Conservation (phyloP, 2,888 invertebrate species). For the Salticus scenicus region DNA sequence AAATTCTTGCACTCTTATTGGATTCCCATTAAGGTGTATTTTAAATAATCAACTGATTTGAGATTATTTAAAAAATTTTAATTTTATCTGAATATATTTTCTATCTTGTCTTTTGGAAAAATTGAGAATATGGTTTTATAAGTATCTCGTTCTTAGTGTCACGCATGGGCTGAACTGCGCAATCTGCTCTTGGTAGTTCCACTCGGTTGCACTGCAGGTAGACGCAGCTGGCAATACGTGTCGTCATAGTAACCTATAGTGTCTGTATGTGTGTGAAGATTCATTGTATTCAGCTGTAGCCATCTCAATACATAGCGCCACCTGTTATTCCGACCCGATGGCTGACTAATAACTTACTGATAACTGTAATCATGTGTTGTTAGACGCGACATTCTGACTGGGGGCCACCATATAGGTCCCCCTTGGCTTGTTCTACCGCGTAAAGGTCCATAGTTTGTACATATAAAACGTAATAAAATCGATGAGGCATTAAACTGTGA, state of each 20-base stretch:
- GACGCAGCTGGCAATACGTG: constrained; percentile 57
- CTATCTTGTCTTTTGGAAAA: background rate
- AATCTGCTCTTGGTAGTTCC: constrained; percentile 65
- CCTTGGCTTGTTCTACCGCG: constrained; percentile 9
- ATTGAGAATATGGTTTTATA: background rate
- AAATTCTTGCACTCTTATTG: too few species aligned
- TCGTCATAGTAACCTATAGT: constrained; percentile 49
- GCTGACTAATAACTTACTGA: constrained; percentile 68
- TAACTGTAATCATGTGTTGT: constrained; percentile 67
- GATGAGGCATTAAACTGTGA: background rate
- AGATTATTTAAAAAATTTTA: too few species aligned
- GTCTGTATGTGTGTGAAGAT: constrained; percentile 63
- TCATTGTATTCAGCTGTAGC: constrained; percentile 48
- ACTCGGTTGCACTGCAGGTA: constrained; percentile 59
- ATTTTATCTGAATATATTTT: too few species aligned
- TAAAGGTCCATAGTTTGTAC: background rate
- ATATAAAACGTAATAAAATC: background rate
- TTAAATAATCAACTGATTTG: too few species aligned
- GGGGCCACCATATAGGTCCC: too few species aligned
- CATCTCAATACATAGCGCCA: constrained; percentile 52
- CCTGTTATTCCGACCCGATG: constrained; percentile 62
- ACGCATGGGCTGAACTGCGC: constrained; percentile 49
- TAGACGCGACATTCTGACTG: constrained; percentile 30
- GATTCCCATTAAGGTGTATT: too few species aligned
- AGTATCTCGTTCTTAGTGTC: constrained; percentile 27